A percentile compares a stretch with the other conserved stretches of the same genome.
Conservation (phyloP, 30 jellyfish, hydroid and myxozoan species). For the Haliclystus octoradiatus region DNA sequence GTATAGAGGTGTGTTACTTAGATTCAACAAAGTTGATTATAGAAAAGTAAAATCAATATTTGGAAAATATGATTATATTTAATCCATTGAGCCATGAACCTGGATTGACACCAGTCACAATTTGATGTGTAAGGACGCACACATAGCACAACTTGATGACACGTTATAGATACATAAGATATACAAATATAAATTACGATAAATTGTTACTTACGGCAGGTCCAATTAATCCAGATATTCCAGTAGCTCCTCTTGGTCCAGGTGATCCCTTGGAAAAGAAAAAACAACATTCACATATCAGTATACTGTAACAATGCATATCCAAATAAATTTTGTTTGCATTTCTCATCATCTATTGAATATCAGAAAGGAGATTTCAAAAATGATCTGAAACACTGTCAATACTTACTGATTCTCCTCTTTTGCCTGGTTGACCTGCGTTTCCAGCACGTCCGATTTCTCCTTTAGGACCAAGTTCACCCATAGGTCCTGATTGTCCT, state of each 20-base stretch:
- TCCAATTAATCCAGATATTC: not conserved
- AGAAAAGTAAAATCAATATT: no score
- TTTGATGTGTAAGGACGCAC: no score
- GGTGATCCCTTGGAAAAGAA: not conserved
- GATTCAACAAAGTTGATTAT: no score
- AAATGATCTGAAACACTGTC: not conserved
- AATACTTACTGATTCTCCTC: constrained; percentile 2
- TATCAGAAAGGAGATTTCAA: not conserved
- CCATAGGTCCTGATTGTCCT: not conserved
- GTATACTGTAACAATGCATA: not conserved
- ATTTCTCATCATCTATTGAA: not conserved
- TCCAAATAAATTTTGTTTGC: not conserved
- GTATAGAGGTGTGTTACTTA: no score
- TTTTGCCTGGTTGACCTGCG: not conserved
- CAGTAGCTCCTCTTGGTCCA: not conserved
- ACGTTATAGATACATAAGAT: no score
- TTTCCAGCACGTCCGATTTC: not conserved
- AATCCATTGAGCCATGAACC: no score
- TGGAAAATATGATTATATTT: no score
- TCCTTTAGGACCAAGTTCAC: constrained; percentile 7
- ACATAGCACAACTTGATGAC: no score
- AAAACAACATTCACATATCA: not conserved
- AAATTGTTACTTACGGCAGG: no score
- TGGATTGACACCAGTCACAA: no score
- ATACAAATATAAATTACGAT: no score